Evolutionary conservation across 1,140 invertebrate species (phyloP), one percentile per base, ranked within the genome.

Genomic region (Caenorhabditis remanei): DNA sequence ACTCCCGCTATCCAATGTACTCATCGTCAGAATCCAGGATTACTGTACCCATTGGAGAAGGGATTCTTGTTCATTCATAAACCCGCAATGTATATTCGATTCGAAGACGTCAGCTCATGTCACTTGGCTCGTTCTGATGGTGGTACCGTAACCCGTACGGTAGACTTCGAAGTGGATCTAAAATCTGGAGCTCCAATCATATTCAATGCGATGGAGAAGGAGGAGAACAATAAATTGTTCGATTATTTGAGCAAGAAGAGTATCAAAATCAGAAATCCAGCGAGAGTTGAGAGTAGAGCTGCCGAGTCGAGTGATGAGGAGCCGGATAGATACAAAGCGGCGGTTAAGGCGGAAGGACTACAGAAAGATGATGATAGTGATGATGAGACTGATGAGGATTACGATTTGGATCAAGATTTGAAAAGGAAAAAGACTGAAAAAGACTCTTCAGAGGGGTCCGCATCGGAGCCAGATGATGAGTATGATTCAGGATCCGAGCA

Each of bases 61-160:
- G 98, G 98, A 43, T 99, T 99, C 91, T 98, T 99, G 88, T 99
- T 97, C 92, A 96, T 99, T 16, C 97, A 99, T 93, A 99, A 99
- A 93, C 98, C 98, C 14, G 97, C 98, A 0, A 95, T 99, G 87
- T 97, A 99, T 91, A 97, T 99, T 87, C 95, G 98, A 6, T 99
- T 99, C 93, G 98, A 99, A 93, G 98, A 99, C 94, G 65, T 88
- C 14, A 50, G 46, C 21, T 79, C 71, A 11, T 97, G 99, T 0
- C 98, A 99, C 93, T 99, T 99, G 94, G 98, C 97, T 9, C 95
- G 98, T 91, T 96, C 97, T 88, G 97, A 97, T 67, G 96, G 96
- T 0, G 98, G 96, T 71, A 99, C 86, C 8, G 71, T 79, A 21
- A 79, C 71, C 7, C 94, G 95, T 79, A 98, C 97, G 1, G 99